Evolutionary conservation across 2,888 invertebrate genomes (phyloP).

Genomic region (Cephus sareptanus): DNA sequence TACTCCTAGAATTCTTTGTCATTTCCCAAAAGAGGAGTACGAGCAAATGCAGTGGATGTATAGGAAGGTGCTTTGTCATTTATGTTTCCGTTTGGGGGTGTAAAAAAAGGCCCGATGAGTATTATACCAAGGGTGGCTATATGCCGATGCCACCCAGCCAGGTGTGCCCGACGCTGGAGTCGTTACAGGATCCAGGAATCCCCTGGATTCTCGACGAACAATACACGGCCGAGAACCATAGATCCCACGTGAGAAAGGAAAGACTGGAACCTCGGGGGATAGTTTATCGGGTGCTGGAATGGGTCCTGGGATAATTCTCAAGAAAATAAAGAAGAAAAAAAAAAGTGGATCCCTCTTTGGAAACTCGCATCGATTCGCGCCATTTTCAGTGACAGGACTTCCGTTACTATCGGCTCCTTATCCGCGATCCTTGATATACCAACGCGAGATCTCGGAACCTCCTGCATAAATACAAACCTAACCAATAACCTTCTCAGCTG

Average conservation of each 20-base stretch:
- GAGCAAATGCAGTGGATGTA: background rate
- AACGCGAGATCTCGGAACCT: background rate
- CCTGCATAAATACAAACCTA: background rate
- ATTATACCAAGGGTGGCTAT: background rate
- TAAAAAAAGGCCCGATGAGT: background rate
- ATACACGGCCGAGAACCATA: background rate
- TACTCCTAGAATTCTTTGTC: constrained; percentile 40
- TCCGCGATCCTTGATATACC: background rate
- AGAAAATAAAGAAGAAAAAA: background rate
- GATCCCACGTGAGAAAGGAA: background rate
- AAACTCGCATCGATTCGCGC: background rate
- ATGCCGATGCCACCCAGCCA: constrained; percentile 53
- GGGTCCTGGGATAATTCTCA: background rate
- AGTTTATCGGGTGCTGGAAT: background rate
- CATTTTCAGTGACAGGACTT: background rate
- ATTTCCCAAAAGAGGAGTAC: constrained; percentile 4
- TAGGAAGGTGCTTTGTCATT: constrained; percentile 58
- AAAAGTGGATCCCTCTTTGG: background rate
- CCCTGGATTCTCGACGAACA: constrained; percentile 21
- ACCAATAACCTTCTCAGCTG: background rate
- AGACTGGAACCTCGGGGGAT: background rate
- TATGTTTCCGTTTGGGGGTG: constrained; percentile 50
- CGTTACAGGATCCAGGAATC: constrained; percentile 57
- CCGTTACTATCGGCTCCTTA: background rate
- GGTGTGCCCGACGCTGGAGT: constrained; percentile 53